Conservation (phyloP, 2,888 invertebrate species). For the Tetragnatha montana region DNA sequence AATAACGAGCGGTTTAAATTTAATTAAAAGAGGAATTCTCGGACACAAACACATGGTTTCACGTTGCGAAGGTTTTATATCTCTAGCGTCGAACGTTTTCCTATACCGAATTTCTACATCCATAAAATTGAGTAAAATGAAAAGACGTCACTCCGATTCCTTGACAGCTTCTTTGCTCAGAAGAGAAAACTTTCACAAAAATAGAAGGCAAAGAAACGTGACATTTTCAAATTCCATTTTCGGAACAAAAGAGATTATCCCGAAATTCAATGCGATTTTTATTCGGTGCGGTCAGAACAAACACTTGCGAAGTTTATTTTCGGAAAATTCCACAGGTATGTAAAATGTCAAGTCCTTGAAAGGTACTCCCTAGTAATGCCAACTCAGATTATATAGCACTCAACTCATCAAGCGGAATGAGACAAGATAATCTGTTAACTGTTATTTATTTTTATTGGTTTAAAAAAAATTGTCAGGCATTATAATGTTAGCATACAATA, state of each 20-base stretch:
- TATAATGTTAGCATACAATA: too few relatives aligned
- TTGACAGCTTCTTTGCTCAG: background rate
- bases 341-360: background rate
- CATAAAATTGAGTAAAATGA: background rate
- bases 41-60: too few relatives aligned
- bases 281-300: background rate
- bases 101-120: background rate
- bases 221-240: background rate
- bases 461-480: too few relatives aligned
- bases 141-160: background rate
- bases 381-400: too few relatives aligned
- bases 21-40: too few relatives aligned
- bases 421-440: too few relatives aligned
- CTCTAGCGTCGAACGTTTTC: background rate
- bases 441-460: too few relatives aligned
- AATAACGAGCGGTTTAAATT: too few relatives aligned
- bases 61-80: too few relatives aligned
- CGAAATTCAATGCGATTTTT: background rate
- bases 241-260: background rate
- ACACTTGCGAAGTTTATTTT: background rate
- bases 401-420: too few relatives aligned
- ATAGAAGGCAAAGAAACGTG: background rate
- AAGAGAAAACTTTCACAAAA: background rate
- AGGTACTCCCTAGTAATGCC: too few relatives aligned
- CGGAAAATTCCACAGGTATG: background rate